Evolutionary conservation across 2,888 invertebrate genomes (phyloP).

Genomic region (Acronicta psi): DNA sequence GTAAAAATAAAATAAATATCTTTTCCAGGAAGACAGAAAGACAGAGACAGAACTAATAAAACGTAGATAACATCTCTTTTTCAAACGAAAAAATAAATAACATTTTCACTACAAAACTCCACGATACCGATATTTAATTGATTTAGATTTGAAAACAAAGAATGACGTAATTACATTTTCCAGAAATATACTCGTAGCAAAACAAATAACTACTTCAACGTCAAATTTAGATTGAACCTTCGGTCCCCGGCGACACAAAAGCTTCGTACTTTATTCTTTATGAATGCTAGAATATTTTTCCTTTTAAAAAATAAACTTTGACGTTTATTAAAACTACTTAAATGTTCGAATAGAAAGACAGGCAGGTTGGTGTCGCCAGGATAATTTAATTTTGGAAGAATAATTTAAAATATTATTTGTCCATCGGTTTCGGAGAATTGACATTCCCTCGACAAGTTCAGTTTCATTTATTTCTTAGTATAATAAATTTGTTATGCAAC

Average conservation of each 20-base stretch:
- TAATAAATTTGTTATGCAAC: conserved; percentile 44
- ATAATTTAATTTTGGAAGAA: conserved; percentile 39
- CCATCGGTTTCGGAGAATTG: conserved; percentile 40
- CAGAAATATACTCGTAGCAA: conserved; percentile 57
- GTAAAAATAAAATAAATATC: too few species aligned
- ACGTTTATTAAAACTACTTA: conserved; percentile 46
- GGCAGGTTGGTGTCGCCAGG: conserved; percentile 25
- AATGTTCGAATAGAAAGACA: conserved; percentile 56
- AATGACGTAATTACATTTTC: conserved; percentile 55
- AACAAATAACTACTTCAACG: conserved; percentile 66
- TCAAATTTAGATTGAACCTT: conserved; percentile 73
- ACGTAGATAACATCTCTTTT: conserved; percentile 17
- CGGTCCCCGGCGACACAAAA: conserved; percentile 63
- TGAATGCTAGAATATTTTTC: conserved; percentile 70
- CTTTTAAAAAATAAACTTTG: conserved; percentile 62
- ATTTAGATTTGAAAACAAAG: conserved; percentile 50
- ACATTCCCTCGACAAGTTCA: conserved; percentile 44
- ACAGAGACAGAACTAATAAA: conserved; percentile 10
- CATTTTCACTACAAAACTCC: conserved; percentile 40
- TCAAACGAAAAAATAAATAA: conserved; percentile 34
- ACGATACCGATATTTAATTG: conserved; percentile 54
- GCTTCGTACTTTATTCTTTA: conserved; percentile 71
- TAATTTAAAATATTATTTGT: conserved; percentile 42
- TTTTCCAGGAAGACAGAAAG: too few species aligned
- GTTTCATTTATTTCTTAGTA: conserved; percentile 37